Evolutionary conservation across 1,140 invertebrate genomes (phyloP), one percentile per base, ranked within the genome.

Genomic region (Mylabris phalerata): DNA sequence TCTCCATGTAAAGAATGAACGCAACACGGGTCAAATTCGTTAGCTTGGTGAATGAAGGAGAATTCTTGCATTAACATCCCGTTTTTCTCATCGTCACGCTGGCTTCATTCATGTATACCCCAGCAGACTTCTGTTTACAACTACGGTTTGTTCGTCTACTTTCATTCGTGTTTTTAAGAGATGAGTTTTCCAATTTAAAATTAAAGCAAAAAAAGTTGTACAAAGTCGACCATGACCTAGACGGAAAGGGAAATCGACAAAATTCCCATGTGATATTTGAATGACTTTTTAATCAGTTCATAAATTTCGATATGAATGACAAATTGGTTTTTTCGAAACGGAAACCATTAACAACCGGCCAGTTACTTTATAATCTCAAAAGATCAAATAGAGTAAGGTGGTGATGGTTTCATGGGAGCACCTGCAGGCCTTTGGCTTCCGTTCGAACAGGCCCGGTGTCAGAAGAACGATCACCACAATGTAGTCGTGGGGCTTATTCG

Each of bases 181-280:
- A 67, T 67, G 65, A 67, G 63, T 65, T 65, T 67, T 59, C 65
- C 63, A 63, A 65, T 67, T 64, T 64, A 62, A 67, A 67, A 67
- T 67, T 67, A 67, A 67, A 64, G 61, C 51, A 52, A 57, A 49
- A 19, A 19, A 57, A 58, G 63, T 54, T 64, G 63, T 64, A 60
- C 62, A 64, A 64, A 64, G 57, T 64, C 61, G 63, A 65, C 63
- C 65, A 26, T 67, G 65, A 67, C 65, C 65, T 65, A 63, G 19
- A 19, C 19, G 19, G 19, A 19, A 9, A 43, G 39, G 49, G 46
- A 52, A 32, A 32, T 7, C 7, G 32, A 7, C 32, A 7, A 7
- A 32, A 32, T 32, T 7, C 7, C 4, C 32, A 32, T 7, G 32
- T 32, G 32, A 5, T 32, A 5, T 4, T 32, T 32, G 32, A 32